phyloP scores from a whole-genome alignment of 2,888 invertebrate genomes.

The Danaus chrysippus region DNA sequence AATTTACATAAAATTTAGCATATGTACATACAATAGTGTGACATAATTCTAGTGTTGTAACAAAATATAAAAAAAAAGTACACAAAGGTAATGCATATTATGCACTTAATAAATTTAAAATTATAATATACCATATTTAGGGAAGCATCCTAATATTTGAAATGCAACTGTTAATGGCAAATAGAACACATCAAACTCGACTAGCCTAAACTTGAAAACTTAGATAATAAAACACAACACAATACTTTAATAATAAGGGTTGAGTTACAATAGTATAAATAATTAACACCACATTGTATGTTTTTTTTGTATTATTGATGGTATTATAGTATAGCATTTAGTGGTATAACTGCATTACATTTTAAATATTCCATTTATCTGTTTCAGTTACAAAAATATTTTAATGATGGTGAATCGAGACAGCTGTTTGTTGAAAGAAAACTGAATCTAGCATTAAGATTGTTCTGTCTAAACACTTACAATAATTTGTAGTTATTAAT shows the following conservation, averaged over 20 bases:
- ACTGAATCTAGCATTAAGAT: too few relatives aligned
- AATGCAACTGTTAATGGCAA: conserved; percentile 18
- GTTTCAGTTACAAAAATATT: too few relatives aligned
- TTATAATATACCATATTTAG: not conserved
- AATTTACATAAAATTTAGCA: too few relatives aligned
- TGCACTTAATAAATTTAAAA: conserved; percentile 13
- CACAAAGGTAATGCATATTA: not conserved
- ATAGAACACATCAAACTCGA: conserved; percentile 27
- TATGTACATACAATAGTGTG: not conserved
- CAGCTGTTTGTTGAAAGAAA: too few relatives aligned
- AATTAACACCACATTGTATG: not conserved
- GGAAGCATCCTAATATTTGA: not conserved
- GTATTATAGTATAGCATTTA: too few relatives aligned
- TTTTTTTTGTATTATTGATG: too few relatives aligned
- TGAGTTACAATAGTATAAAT: not conserved
- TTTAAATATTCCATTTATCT: too few relatives aligned
- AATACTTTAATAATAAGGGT: conserved; percentile 1
- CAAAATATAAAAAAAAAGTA: not conserved
- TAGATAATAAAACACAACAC: conserved; percentile 5
- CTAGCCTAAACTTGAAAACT: conserved; percentile 18
- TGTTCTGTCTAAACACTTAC: too few relatives aligned
- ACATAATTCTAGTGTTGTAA: not conserved
- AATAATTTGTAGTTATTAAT: not conserved
- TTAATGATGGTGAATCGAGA: too few relatives aligned
- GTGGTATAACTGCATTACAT: too few relatives aligned